Conservation (phyloP, 2,113 vertebrate genomes). For the Anthoscopus minutus region DNA sequence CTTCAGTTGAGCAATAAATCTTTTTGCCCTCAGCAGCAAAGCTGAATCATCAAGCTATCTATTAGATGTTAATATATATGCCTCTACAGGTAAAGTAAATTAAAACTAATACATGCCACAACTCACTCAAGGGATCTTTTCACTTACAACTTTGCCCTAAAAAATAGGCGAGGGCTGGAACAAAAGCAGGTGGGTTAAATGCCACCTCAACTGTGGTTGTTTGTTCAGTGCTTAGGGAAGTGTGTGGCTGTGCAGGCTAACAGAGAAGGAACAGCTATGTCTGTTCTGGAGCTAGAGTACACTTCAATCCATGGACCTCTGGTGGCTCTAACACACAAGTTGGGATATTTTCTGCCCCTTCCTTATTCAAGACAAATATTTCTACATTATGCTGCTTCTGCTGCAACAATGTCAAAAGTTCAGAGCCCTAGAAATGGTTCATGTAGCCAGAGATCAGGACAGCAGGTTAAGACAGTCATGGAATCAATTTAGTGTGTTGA, state of each 20-base stretch:
- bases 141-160: not conserved
- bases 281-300: not conserved
- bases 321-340: rapidly evolving
- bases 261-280: not conserved
- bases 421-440: not conserved
- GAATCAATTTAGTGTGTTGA: not conserved
- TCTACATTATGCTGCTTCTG: not conserved
- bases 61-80: not conserved
- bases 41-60: not conserved
- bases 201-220: not conserved
- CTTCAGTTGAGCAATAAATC: not conserved
- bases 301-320: not conserved
- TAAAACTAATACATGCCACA: not conserved
- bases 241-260: rapidly evolving
- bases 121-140: not conserved
- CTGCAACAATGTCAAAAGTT: not conserved
- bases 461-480: not conserved
- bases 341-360: not conserved
- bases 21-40: slow-evolving; percentile 3
- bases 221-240: not conserved
- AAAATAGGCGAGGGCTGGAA: not conserved
- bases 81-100: not conserved
- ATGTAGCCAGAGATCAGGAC: not conserved
- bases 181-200: not conserved
- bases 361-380: not conserved